A percentile compares a stretch with the other conserved stretches of the same genome.
These are phyloP conservation scores for Ctenomys sociabilis DNA, from an alignment of 2,113 vertebrate genomes.

Conservation along the genomic window DNA sequence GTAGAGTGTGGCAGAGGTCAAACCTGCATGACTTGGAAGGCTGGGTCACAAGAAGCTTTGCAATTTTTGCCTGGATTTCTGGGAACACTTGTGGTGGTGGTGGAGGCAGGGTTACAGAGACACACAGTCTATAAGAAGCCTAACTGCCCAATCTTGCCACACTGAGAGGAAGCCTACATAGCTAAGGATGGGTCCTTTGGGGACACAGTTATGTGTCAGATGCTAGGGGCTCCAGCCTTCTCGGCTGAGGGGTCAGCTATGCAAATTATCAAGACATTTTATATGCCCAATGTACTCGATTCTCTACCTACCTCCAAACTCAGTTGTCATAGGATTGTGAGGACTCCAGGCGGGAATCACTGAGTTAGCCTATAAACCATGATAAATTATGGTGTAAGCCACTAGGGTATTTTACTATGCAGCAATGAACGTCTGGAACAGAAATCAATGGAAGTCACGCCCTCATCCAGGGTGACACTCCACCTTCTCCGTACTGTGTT, in stretches of 20 bases:
- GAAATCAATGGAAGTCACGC: neutral
- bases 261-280: neutral
- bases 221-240: neutral
- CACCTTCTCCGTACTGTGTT: neutral
- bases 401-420: neutral
- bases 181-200: neutral
- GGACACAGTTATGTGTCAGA: neutral
- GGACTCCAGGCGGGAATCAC: too few relatives aligned
- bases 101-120: too few relatives aligned
- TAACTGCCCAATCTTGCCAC: neutral
- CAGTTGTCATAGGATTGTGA: neutral
- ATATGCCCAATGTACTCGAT: neutral
- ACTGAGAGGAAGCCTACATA: neutral
- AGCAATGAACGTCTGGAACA: neutral
- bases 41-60: neutral
- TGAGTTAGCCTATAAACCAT: neutral
- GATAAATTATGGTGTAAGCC: neutral
- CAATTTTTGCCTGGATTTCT: neutral
- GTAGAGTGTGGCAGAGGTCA: neutral
- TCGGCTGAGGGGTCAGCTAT: neutral
- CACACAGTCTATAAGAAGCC: neutral
- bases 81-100: neutral
- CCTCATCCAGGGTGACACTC: neutral
- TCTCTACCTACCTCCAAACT: neutral
- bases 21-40: neutral